phyloP scores from a whole-genome alignment of 2,797 vertebrate species.

The Kryptopterus vitreolus region DNA sequence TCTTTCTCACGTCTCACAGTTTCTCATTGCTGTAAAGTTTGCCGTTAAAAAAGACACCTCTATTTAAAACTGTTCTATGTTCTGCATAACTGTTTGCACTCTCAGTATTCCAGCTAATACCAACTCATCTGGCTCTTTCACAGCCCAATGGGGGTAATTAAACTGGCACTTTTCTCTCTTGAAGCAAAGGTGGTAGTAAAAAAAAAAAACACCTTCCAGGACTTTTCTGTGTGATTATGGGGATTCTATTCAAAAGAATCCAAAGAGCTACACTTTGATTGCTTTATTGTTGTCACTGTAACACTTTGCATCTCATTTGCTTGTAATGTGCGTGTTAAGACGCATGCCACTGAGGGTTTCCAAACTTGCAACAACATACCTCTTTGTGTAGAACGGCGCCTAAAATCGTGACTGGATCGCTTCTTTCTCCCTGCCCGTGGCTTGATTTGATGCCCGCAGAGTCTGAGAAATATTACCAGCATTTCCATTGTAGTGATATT shows the following conservation, averaged over 20 bases:
- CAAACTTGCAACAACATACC: neutral
- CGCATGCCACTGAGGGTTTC: neutral
- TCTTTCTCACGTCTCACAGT: neutral
- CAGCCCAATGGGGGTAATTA: constrained; percentile 56
- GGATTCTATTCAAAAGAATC: constrained; percentile 9
- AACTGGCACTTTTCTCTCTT: constrained; percentile 54
- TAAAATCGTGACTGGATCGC: neutral
- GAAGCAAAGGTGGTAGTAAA: constrained; percentile 42
- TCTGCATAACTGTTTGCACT: constrained; percentile 37
- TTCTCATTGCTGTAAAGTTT: neutral
- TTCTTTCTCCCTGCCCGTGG: neutral
- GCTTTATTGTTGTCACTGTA: constrained; percentile 16
- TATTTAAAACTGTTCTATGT: constrained; percentile 46
- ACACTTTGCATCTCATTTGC: constrained; percentile 16
- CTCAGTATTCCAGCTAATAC: constrained; percentile 53
- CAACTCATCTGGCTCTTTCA: constrained; percentile 36
- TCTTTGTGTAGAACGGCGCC: neutral
- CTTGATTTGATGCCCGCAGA: neutral
- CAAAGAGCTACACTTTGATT: constrained; percentile 1
- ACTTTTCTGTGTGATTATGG: constrained; percentile 37
- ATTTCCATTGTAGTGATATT: neutral
- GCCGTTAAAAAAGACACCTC: constrained; percentile 5
- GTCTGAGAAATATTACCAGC: neutral
- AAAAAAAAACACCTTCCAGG: constrained; percentile 9
- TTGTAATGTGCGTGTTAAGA: constrained; percentile 18